Evolutionary conservation across 2,113 vertebrate genomes (phyloP).

Genomic region (Brevimyrus niger): DNA sequence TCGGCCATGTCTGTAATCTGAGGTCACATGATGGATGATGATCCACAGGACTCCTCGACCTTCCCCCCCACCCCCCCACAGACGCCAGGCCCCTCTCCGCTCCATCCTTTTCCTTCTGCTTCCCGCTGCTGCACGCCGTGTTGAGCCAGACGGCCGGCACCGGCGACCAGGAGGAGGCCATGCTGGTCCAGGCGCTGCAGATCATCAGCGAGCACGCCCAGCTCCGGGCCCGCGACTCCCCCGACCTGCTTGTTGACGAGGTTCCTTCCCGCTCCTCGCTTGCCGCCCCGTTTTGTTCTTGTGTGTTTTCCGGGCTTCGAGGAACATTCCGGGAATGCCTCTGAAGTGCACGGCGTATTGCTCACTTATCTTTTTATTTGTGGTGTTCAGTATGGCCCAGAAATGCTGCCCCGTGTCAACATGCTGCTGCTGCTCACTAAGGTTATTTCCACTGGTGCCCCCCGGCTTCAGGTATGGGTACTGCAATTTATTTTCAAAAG

Average conservation of each 20-base stretch:
- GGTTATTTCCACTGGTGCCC: constrained; percentile 75
- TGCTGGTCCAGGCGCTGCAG: constrained; percentile 75
- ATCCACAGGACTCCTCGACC: background rate
- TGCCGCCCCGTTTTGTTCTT: background rate
- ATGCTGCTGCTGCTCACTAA: constrained; percentile 82
- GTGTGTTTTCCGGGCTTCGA: background rate
- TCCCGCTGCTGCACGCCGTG: constrained; percentile 82
- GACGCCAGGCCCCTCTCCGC: constrained; percentile 50
- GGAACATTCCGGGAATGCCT: background rate
- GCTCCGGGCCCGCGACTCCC: constrained; percentile 62
- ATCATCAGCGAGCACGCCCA: constrained; percentile 75
- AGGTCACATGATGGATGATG: background rate
- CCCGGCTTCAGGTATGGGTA: constrained; percentile 76
- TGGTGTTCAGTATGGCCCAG: constrained; percentile 74
- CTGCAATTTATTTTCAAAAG: background rate
- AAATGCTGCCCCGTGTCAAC: constrained; percentile 82
- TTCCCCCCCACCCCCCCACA: constrained; percentile 25
- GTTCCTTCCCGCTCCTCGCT: constrained; percentile 41
- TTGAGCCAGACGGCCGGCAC: constrained; percentile 69
- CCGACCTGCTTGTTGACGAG: constrained; percentile 70
- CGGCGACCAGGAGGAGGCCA: constrained; percentile 69
- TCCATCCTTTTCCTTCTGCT: constrained; percentile 75
- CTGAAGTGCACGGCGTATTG: background rate
- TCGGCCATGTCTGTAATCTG: background rate
- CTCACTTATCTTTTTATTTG: background rate